phyloP scores from a whole-genome alignment of 2,797 vertebrate species.

The Silurus lanzhouensis region DNA sequence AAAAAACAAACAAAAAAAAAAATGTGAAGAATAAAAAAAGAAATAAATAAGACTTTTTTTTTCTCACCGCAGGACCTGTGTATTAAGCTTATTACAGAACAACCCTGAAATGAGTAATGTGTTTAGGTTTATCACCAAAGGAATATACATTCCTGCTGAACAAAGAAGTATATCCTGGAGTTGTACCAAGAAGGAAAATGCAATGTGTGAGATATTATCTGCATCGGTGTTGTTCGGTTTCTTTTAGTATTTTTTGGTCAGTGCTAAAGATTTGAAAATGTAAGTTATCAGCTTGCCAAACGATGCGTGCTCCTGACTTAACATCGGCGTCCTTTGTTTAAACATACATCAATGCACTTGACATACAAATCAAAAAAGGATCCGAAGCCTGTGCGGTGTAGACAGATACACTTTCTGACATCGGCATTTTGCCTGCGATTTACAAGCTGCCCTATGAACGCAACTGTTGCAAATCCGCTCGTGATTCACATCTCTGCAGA shows the following conservation, averaged over 20 bases:
- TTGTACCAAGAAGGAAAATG: conserved; percentile 44
- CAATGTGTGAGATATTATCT: conserved; percentile 48
- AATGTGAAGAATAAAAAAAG: background rate
- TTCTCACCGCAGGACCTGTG: conserved; percentile 34
- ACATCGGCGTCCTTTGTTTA: conserved; percentile 35
- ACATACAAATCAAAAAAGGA: conserved; percentile 21
- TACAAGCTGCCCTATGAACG: conserved; percentile 56
- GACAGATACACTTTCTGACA: conserved; percentile 52
- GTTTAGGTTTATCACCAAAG: conserved; percentile 58
- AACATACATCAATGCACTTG: conserved; percentile 39
- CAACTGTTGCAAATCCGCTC: conserved; percentile 58
- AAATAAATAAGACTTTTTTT: conserved; percentile 24
- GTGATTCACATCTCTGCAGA: conserved; percentile 66
- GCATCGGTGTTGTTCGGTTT: conserved; percentile 49
- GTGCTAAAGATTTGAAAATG: conserved; percentile 12
- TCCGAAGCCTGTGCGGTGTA: conserved; percentile 7
- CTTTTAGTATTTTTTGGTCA: conserved; percentile 43
- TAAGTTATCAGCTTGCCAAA: conserved; percentile 16
- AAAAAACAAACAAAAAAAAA: background rate
- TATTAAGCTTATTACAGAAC: conserved; percentile 59
- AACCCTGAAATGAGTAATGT: conserved; percentile 62
- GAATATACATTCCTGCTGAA: conserved; percentile 60
- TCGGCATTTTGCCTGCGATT: conserved; percentile 53
- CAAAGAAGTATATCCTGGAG: conserved; percentile 55
- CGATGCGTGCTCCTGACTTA: background rate